Conservation (phyloP, 2,888 invertebrate species). For the Trachelus tabidus region DNA sequence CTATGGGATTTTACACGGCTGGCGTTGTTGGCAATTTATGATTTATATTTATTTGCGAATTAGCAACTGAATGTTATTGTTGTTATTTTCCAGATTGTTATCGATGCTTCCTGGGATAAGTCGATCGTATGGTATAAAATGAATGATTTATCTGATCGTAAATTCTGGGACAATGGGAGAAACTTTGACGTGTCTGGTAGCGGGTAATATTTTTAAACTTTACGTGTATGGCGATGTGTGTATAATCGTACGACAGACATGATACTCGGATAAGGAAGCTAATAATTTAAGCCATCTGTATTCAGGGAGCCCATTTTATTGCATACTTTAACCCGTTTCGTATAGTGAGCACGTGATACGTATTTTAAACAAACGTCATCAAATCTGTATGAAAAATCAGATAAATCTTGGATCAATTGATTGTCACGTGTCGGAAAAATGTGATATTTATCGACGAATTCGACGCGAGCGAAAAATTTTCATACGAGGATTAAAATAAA, state of each 20-base stretch:
- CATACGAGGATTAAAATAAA: no score
- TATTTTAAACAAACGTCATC: conserved; percentile 23
- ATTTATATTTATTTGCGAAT: not conserved
- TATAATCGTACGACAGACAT: not conserved
- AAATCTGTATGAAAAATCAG: not conserved
- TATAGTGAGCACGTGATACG: conserved; percentile 41
- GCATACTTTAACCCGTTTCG: conserved; percentile 34
- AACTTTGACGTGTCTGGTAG: not conserved
- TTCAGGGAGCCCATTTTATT: conserved; percentile 28
- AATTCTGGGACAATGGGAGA: not conserved
- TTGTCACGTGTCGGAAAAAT: no score
- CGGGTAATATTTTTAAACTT: conserved; percentile 38
- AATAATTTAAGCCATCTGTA: conserved; percentile 29
- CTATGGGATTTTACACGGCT: not conserved
- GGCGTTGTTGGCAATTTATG: not conserved
- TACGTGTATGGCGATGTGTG: not conserved
- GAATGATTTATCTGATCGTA: not conserved
- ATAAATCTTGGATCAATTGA: not conserved
- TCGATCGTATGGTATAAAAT: not conserved
- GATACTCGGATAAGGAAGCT: conserved; percentile 37
- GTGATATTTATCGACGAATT: no score
- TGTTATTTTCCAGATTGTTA: not conserved
- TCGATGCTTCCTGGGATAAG: not conserved
- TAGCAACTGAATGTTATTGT: not conserved
- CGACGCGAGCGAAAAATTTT: no score